Base-by-base conservation (phyloP, 2,888 invertebrate species). In the Noctua janthina region DNA sequence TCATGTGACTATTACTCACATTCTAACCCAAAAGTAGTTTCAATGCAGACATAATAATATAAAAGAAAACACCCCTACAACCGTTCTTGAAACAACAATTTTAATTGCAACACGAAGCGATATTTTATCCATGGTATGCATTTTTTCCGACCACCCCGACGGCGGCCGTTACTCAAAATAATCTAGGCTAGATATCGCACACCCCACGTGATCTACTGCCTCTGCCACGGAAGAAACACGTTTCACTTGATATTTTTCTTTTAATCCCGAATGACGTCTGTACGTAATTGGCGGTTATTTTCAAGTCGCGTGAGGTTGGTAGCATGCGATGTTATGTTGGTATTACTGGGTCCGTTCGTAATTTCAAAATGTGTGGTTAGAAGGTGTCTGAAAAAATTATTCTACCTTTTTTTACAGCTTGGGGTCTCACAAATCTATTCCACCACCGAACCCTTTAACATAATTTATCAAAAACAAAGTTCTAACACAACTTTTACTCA, bases 151-250 rank as follows among this genome's bases (percentile, higher is more conserved):
- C 79, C 88, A 81, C 89, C 91, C 90, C 91, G 90, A 90, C 93
- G 90, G 91, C 89, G 86, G 93, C 94, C 94, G 95, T 96, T 96
- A 96, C 92, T 96, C 96, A 96, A 96, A 96, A 96, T 96, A 94
- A 96, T 97, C 96, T 96, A 94, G 91, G 93, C 92, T 93, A 94
- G 95, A 96, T 96, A 96, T 96, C 96, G 94, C 93, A 92, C 93
- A 90, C 93, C 91, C 89, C 87, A 90, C 93, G 92, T 96, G 96
- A 96, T 95, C 93, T 94, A 96, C 94, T 92, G 92, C 91, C 89
- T 89, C 90, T 92, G 92, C 92, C 92, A 94, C 92, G 91, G 94
- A 95, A 93, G 93, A 94, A 94, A 93, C 92, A 92, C 89, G 91
- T 91, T 89, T 85, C 88, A 85, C 89, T 90, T 91, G 92, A 91